Evolutionary conservation across 2,113 vertebrate genomes (phyloP), one percentile per base, ranked within the genome.

Genomic region (Lipotes vexillifer): DNA sequence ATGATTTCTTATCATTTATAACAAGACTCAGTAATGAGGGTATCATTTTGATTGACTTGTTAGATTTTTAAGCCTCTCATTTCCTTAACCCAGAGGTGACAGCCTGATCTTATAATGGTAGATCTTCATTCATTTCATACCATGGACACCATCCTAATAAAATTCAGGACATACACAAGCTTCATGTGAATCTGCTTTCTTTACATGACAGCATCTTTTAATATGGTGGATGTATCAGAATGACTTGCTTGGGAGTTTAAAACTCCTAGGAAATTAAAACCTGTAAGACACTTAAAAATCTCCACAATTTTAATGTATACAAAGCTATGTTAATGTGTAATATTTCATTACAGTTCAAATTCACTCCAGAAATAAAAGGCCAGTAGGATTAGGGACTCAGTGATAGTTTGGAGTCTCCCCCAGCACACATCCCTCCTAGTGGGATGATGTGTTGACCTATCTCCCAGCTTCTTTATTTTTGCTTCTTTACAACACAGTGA

Each of bases 271-370:
- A 88, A 87, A 68, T 88, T 80, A 88, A 93, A 95, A 78, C 46
- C n/a, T 78, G 2, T 41, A 59, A 93, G 89, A 71, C 75, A 88
- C 92, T 91, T 63, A 41, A 90, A 90, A 69, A 71, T 77, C 44
- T 80, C 21, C 63, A 88, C 95, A 90, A 93, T 99, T 99, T 99
- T 99, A 99, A 98, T 99, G 97, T 98, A 99, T 99, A 99, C 98
- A 99, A 99, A 99, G 98, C 99, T 98, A 18, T 97, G 61, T 94
- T 92, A 84, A 96, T 97, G 66, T 88, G 57, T 98, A 97, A 98
- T 95, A 97, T 81, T 84, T 98, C 86, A 93, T 96, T 94, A 97
- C 87, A 66, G 81, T 31, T 98, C 97, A 98, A 98, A 98, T 98
- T 98, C 99, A 99, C 98, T 99, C 99, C 98, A 97, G 77, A 98